These are phyloP conservation scores for Cygnus olor DNA, from an alignment of 2,797 vertebrate genomes.

Conservation along the genomic window DNA sequence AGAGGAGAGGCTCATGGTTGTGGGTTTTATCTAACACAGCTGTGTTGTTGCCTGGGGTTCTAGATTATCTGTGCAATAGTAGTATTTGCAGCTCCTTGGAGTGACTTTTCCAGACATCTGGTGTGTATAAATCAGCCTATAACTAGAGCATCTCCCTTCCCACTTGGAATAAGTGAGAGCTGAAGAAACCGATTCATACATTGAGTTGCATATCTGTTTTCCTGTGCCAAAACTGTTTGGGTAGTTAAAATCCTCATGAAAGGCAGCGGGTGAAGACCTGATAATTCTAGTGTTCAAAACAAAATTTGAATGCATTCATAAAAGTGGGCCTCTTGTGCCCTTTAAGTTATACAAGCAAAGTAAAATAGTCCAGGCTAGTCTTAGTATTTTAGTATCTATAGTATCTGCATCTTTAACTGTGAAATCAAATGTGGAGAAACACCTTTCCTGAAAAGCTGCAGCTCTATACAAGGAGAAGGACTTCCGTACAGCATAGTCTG, in stretches of 20 bases:
- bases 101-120: not conserved
- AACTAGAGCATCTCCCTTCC: not conserved
- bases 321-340: not conserved
- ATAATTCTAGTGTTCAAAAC: not conserved
- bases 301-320: not conserved
- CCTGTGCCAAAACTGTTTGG: not conserved
- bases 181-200: not conserved
- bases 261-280: not conserved
- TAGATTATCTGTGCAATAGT: not conserved
- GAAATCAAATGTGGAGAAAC: not conserved
- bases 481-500: fast-evolving
- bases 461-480: not conserved
- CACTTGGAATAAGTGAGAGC: not conserved
- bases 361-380: not conserved
- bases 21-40: not conserved
- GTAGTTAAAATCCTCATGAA: not conserved
- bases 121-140: not conserved
- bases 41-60: not conserved
- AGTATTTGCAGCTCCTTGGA: not conserved
- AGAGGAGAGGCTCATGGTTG: not conserved
- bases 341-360: not conserved
- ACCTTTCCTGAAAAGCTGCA: not conserved
- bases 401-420: not conserved
- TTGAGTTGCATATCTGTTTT: not conserved
- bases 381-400: not conserved